Evolutionary conservation across 2,113 vertebrate species (phyloP).

Genomic region (Sander vitreus): DNA sequence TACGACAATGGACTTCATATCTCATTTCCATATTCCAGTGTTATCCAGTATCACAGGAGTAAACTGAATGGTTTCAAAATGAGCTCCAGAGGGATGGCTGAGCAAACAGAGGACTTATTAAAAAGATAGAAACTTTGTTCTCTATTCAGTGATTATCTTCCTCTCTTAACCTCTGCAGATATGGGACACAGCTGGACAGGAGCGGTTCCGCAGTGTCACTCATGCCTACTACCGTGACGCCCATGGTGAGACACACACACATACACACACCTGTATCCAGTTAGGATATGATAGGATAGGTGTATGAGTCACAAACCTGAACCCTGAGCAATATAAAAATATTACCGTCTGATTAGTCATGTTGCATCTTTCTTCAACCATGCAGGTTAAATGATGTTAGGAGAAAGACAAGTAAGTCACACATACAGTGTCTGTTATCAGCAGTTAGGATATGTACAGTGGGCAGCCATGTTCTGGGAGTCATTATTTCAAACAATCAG

Average conservation of each 20-base stretch:
- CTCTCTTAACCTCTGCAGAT: slow-evolving; percentile 66
- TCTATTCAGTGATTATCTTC: slow-evolving; percentile 25
- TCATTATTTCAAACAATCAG: neutral
- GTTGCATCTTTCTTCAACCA: neutral
- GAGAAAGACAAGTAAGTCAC: too few relatives aligned
- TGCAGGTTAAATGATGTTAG: neutral
- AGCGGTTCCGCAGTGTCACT: slow-evolving; percentile 91
- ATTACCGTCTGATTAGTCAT: neutral
- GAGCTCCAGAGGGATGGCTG: slow-evolving; percentile 15
- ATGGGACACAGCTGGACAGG: slow-evolving; percentile 92
- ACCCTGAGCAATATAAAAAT: neutral
- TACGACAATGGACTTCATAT: neutral
- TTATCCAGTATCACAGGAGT: neutral
- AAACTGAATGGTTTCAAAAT: slow-evolving; percentile 22
- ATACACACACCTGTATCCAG: neutral
- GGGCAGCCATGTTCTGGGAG: neutral
- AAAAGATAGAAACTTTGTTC: slow-evolving; percentile 21
- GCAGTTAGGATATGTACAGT: neutral
- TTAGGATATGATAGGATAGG: too few relatives aligned
- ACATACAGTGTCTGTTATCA: neutral
- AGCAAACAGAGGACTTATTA: slow-evolving; percentile 37
- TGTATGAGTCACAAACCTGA: neutral
- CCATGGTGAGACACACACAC: slow-evolving; percentile 85
- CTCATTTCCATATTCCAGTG: slow-evolving; percentile 28
- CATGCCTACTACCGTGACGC: slow-evolving; percentile 94